Base-by-base conservation (phyloP, 2,113 vertebrate species). In the Lipotes vexillifer region DNA sequence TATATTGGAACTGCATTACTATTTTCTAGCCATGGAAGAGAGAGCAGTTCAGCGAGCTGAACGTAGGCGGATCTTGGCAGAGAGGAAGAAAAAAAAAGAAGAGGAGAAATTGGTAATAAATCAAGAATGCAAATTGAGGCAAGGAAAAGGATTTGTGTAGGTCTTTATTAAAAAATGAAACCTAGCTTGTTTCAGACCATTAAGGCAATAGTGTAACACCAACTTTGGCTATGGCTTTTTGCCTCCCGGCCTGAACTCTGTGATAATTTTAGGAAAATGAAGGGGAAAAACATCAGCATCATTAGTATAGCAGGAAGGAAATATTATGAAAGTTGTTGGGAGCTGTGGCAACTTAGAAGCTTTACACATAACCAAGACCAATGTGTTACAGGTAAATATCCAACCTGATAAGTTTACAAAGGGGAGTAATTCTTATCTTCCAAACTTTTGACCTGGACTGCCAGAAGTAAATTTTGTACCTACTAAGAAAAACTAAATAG, bases 21-120 rank as follows among this genome's bases (percentile, higher is more conserved):
- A 87, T 98, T 96, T 96, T 97, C 63, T 98, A 99, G 99, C 99
- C 68, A 99, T 99, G 99, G 99, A 99, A 98, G 99, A 99, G 96
- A 99, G 99, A 91, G 99, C 99, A 23, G 96, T 57, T 57, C 99
- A 99, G 94, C 98, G 99, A 3, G 98, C 98, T 65, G 99, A 99
- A 98, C 98, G 98, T 80, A 99, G 98, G 98, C 99, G 90, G 95
- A 98, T 99, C 98, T 97, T 99, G 66, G 99, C 99, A 97, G 99
- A 99, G 97, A 98, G 98, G 85, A 99, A 99, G 97, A 99, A 96
- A 96, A 99, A 74, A 97, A 99, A 98, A 97, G 98, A 99, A 96
- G 99, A 99, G 27, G 99, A 99, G 75, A 99, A 99, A 98, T 63
- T 99, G 98, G 99, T 99, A 98, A 98, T 98, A 97, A 97, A 94